Evolutionary conservation across 1,140 invertebrate genomes (phyloP).

Genomic region (Pinna nobilis): DNA sequence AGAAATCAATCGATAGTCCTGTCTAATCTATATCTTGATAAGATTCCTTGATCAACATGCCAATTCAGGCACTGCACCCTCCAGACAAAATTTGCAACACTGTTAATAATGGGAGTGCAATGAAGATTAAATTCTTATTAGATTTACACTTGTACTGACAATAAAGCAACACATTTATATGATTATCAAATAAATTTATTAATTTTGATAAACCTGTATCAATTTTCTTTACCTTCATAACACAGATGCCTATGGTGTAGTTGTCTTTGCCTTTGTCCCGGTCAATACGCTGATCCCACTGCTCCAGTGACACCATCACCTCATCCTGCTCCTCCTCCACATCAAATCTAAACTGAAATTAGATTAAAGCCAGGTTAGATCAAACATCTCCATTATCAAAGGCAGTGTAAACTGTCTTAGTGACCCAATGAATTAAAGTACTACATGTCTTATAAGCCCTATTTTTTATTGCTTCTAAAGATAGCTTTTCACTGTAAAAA

Average conservation of each 20-base stretch:
- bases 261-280: constrained; percentile 91
- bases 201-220: not conserved
- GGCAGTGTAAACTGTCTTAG: too few relatives aligned
- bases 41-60: too few relatives aligned
- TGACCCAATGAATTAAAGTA: too few relatives aligned
- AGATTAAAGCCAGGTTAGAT: too few relatives aligned
- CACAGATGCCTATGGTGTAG: constrained; percentile 96
- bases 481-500: too few relatives aligned
- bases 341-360: constrained; percentile 64
- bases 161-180: not conserved
- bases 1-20: too few relatives aligned
- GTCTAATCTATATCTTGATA: too few relatives aligned
- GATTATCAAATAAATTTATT: not conserved
- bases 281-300: constrained; percentile 90
- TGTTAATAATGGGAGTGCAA: not conserved
- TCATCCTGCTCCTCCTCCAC: constrained; percentile 61
- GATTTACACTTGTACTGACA: not conserved
- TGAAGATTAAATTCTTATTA: not conserved
- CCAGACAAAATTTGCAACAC: too few relatives aligned
- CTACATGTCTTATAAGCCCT: too few relatives aligned
- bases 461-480: too few relatives aligned
- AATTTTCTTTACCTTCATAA: constrained; percentile 85
- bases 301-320: constrained; percentile 78
- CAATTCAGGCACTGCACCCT: too few relatives aligned
- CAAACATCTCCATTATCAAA: too few relatives aligned